Percentiles rank a stretch among this genome's conserved stretches.
These are phyloP conservation scores for Scolopax mira DNA, from an alignment of 2,113 vertebrate species.

Conservation along the genomic window DNA sequence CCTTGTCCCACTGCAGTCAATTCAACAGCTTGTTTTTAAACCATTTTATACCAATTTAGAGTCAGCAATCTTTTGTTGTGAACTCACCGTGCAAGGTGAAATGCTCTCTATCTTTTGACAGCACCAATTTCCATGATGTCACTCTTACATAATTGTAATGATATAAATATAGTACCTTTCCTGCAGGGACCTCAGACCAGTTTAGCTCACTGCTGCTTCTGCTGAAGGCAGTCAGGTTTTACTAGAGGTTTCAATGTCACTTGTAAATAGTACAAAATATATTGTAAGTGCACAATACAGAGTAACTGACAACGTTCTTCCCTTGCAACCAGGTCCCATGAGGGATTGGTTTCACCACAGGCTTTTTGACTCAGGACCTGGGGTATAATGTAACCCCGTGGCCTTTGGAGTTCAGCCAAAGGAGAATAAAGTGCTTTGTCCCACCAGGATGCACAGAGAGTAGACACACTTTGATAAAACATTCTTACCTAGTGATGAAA, in stretches of 20 bases:
- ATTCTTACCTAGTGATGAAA: slow-evolving; percentile 79
- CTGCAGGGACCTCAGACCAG: neutral
- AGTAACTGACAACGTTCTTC: neutral
- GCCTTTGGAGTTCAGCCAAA: neutral
- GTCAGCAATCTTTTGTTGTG: neutral
- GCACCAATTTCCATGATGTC: neutral
- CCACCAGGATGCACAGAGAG: neutral
- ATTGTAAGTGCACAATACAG: neutral
- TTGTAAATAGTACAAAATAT: neutral
- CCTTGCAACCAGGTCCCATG: neutral
- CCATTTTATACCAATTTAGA: neutral
- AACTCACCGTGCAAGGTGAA: neutral
- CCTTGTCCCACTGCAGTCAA: neutral
- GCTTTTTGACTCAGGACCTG: neutral
- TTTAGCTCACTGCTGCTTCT: neutral
- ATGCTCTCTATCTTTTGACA: neutral
- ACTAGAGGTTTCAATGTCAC: neutral
- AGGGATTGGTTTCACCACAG: neutral
- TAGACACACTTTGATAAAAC: neutral
- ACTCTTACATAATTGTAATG: neutral
- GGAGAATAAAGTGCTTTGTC: neutral
- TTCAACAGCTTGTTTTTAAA: neutral
- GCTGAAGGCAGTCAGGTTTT: neutral
- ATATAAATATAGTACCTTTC: neutral
- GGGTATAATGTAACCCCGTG: neutral